A percentile compares a stretch with the other conserved stretches of the same genome.
Conservation (phyloP, 1,140 invertebrate genomes). For the Leptestheria dahalacensis region DNA sequence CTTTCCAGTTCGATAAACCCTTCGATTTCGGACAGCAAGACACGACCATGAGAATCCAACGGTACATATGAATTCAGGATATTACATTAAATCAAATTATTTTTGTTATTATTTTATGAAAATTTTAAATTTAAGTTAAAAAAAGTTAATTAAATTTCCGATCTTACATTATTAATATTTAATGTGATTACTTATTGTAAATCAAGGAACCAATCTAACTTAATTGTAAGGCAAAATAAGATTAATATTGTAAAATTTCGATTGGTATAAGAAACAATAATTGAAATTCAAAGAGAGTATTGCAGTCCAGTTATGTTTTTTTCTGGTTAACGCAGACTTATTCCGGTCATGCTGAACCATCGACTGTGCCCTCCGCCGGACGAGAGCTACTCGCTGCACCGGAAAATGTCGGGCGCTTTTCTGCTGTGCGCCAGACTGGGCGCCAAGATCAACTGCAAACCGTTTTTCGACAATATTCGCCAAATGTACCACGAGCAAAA, state of each 20-base stretch:
- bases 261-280: too few species aligned
- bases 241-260: too few species aligned
- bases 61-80: slow-evolving; percentile 18
- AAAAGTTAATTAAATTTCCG: too few species aligned
- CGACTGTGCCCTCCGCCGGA: slow-evolving; percentile 92
- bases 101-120: not conserved
- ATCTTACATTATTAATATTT: too few species aligned
- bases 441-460: slow-evolving; percentile 67
- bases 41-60: slow-evolving; percentile 57
- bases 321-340: too few species aligned
- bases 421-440: slow-evolving; percentile 82
- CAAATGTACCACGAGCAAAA: slow-evolving; percentile 47
- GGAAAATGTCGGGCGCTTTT: slow-evolving; percentile 95
- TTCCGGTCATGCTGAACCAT: slow-evolving; percentile 91
- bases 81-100: not conserved
- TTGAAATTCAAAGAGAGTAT: too few species aligned
- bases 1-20: slow-evolving; percentile 54
- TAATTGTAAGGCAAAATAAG: too few species aligned
- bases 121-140: too few species aligned
- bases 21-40: slow-evolving; percentile 82
- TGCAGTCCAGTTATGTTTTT: too few species aligned
- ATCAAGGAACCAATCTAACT: too few species aligned
- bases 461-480: slow-evolving; percentile 71
- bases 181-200: too few species aligned
- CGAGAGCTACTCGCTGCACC: slow-evolving; percentile 94